Percentiles rank a stretch among this genome's conserved stretches.
These are phyloP conservation scores for Calosoma granatense DNA, from an alignment of 1,140 invertebrate species.

Conservation along the genomic window DNA sequence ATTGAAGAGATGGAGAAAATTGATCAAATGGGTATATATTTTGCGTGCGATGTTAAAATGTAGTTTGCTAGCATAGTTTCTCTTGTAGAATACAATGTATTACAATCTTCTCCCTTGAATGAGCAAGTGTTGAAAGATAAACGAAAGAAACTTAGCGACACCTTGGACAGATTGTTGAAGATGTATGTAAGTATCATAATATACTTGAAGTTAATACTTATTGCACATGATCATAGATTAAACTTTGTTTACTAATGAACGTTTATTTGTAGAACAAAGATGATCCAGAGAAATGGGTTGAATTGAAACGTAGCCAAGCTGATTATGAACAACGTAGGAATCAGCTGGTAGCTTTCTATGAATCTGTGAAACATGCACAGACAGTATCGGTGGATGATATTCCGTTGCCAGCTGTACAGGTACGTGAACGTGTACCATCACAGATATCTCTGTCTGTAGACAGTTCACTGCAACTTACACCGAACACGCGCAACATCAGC, in stretches of 20 bases:
- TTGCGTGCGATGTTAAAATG: background rate
- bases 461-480: constrained; percentile 44
- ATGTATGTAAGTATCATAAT: constrained; percentile 81
- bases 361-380: constrained; percentile 90
- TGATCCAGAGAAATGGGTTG: constrained; percentile 86
- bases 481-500: constrained; percentile 33
- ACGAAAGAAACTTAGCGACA: constrained; percentile 90
- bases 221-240: constrained; percentile 15
- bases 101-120: constrained; percentile 86
- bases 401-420: constrained; percentile 60
- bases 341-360: constrained; percentile 83
- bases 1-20: constrained; percentile 95
- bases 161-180: constrained; percentile 84
- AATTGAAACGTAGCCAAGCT: constrained; percentile 79
- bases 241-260: too few species aligned
- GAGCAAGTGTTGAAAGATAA: constrained; percentile 96
- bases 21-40: constrained; percentile 83
- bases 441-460: constrained; percentile 74
- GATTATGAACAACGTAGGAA: constrained; percentile 87
- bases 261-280: constrained; percentile 73
- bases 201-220: too few species aligned
- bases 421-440: constrained; percentile 41
- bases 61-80: background rate
- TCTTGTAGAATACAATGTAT: constrained; percentile 82
- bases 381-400: constrained; percentile 96